Base-by-base conservation (phyloP, 2,113 vertebrate species). In the Paraplagusia blochii region DNA sequence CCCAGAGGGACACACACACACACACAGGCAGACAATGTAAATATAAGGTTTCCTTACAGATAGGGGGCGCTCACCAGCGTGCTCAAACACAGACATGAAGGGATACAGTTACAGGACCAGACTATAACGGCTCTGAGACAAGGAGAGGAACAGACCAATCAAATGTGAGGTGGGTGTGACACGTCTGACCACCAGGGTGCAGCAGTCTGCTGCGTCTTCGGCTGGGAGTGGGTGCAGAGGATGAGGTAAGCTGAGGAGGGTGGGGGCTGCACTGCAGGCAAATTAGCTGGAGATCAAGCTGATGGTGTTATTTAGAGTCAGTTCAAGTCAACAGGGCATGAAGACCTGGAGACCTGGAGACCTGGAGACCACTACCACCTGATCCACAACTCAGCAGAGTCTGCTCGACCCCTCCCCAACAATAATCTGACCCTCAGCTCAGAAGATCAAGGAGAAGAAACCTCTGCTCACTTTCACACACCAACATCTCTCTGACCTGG, bases 281-380 rank as follows among this genome's bases (percentile, higher is more conserved):
- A 55, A 48, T 39, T 5, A 45, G 4, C 18, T 35, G 4, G 11
- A n/a, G 19, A 33, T 11, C 14, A 29, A 64, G 33, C 13, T 4
- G 50, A 40, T 69, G 17, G 60, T n/a, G 51, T 63, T 19, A 11
- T 73, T 67, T 36, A 8, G 19, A 9, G 22, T n/a, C n/a, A n/a
- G n/a, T n/a, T n/a, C n/a, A n/a, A n/a, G n/a, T n/a, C n/a, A n/a
- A n/a, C n/a, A n/a, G n/a, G n/a, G n/a, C n/a, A n/a, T n/a, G n/a
- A n/a, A n/a, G n/a, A n/a, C n/a, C n/a, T n/a, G n/a, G n/a, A n/a
- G n/a, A n/a, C n/a, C n/a, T n/a, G n/a, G n/a, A n/a, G n/a, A n/a
- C n/a, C n/a, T n/a, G n/a, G n/a, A n/a, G n/a, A n/a, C n/a, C n/a
- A n/a, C n/a, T n/a, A n/a, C n/a, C n/a, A n/a, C n/a, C n/a, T n/a